Conservation (phyloP, 2,797 vertebrate genomes). For the Semaprochilodus insignis region DNA sequence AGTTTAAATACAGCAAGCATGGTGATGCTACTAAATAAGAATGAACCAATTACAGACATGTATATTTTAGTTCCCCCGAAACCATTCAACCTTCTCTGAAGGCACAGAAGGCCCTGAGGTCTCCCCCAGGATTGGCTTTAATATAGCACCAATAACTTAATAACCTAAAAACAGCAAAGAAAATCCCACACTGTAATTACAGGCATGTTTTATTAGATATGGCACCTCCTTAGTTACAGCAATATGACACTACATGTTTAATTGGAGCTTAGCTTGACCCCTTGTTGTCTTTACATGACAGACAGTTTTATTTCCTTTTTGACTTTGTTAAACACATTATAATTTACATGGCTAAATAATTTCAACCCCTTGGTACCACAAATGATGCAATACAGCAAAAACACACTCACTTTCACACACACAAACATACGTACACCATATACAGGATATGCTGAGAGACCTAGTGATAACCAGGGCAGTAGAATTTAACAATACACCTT, state of each 20-base stretch:
- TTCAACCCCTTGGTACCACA: constrained; percentile 34
- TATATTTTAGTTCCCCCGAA: no score
- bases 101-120: no score
- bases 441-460: neutral
- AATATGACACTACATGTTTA: neutral
- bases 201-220: constrained; percentile 45
- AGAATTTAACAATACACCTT: neutral
- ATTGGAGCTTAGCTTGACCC: constrained; percentile 5
- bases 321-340: constrained; percentile 20
- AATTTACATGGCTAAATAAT: neutral
- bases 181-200: constrained; percentile 4
- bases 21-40: no score
- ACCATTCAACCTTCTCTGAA: no score
- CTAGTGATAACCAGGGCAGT: neutral
- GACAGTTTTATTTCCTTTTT: constrained; percentile 1
- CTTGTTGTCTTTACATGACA: neutral
- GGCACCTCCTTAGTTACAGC: constrained; percentile 8
- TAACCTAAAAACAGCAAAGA: neutral
- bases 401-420: neutral
- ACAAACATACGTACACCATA: constrained; percentile 30
- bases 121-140: neutral
- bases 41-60: no score
- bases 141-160: neutral
- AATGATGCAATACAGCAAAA: neutral
- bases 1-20: no score